A percentile compares a stretch with the other conserved stretches of the same genome.
Evolutionary conservation across 2,888 invertebrate species (phyloP).

Genomic region (Polyommatus iphigenia): DNA sequence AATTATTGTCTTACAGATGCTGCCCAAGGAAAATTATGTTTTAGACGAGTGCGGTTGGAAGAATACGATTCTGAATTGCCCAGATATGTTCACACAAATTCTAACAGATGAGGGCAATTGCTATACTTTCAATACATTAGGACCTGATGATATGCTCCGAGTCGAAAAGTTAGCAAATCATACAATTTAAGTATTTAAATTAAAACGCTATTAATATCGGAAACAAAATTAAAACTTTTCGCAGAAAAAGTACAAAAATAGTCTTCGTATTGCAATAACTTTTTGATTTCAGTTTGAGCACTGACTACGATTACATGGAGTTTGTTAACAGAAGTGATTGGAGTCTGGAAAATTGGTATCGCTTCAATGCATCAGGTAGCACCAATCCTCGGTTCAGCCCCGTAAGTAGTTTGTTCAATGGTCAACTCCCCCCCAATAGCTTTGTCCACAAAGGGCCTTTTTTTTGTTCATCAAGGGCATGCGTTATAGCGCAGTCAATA

Average conservation of each 20-base stretch:
- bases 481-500: no score
- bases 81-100: conserved; percentile 29
- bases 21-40: not conserved
- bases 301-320: conserved; percentile 26
- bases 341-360: conserved; percentile 27
- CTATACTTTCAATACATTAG: conserved; percentile 33
- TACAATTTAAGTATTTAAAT: not conserved
- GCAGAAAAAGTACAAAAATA: not conserved
- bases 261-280: not conserved
- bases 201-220: no score
- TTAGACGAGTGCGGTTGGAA: conserved; percentile 1
- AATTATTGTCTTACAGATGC: conserved; percentile 1
- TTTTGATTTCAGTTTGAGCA: conserved; percentile 28
- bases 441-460: no score
- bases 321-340: conserved; percentile 7
- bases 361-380: conserved; percentile 12
- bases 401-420: not conserved
- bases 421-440: no score
- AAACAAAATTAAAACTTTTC: not conserved
- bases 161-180: conserved; percentile 27
- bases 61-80: conserved; percentile 5
- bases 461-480: no score
- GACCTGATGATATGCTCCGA: conserved; percentile 31
- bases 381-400: conserved; percentile 23
- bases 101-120: conserved; percentile 35